Evolutionary conservation across 2,797 vertebrate species (phyloP), one percentile per base, ranked within the genome.

Genomic region (Telmatherina bonti): DNA sequence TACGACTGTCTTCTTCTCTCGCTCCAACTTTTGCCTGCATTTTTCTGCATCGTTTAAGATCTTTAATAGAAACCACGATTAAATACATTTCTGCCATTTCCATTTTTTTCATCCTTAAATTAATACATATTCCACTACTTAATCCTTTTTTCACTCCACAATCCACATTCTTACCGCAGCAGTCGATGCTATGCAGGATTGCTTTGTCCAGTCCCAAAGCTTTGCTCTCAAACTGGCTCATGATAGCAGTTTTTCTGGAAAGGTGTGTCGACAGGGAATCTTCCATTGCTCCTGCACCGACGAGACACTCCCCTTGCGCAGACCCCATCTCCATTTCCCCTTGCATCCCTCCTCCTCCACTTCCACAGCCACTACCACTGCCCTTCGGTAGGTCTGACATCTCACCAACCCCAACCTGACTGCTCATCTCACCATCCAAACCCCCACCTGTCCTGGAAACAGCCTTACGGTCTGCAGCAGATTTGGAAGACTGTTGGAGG

Each of bases 121-220:
- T 26, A 8, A 0, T 51, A 7, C 49, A 20, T n/a, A 6, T 36
- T 10, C 24, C 16, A 16, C 6, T 3, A 36, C 0, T 38, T 55
- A 13, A 12, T 18, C 2, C 1, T 35, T 58, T 27, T 7, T 10
- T 53, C 31, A 35, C 51, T 59, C 27, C 20, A 9, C 8, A 3
- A 20, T 26, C 1, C 27, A 30, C 6, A 18, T 59, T 31, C 96
- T 96, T 95, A 99, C 98, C 95, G 41, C 97, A 99, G 90, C 96
- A 98, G 93, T 99, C 97, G n/a, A 99, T 99, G 86, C 97, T 99
- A 45, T 99, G 97, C 78, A 99, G 94, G 84, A 99, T 95, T 66
- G 97, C 97, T 89, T 99, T 99, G 85, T 99, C 97, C 84, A 99
- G 90, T 31, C 97, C 97, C 62, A 99, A 90, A 1, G 97, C 97